Evolutionary conservation across 2,888 invertebrate species (phyloP).

Genomic region (Lottia scabra): DNA sequence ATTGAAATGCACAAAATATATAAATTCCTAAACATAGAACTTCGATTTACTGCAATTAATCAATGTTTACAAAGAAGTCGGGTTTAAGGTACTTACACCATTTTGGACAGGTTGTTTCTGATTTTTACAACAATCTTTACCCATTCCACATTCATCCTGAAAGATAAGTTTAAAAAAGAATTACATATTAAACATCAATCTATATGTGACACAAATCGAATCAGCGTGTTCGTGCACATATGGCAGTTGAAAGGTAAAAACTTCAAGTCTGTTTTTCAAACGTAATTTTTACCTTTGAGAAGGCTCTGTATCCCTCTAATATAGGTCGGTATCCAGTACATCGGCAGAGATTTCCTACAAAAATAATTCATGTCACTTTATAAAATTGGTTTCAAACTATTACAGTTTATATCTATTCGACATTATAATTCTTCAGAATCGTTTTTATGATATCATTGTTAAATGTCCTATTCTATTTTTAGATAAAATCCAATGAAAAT

Average conservation of each 20-base stretch:
- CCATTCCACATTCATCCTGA: conserved; percentile 16
- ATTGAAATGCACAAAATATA: too few species aligned
- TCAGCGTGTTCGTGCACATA: background rate
- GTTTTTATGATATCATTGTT: too few species aligned
- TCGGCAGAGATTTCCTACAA: conserved; percentile 81
- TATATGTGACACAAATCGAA: too few species aligned
- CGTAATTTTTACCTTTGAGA: conserved; percentile 39
- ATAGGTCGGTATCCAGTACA: conserved; percentile 96
- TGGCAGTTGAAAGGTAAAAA: background rate
- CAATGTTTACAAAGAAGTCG: too few species aligned
- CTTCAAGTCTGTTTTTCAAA: too few species aligned
- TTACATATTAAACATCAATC: background rate
- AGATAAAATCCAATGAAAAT: too few species aligned
- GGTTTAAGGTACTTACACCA: background rate
- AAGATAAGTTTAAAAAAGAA: background rate
- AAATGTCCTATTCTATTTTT: too few species aligned
- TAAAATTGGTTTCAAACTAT: too few species aligned
- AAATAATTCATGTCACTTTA: background rate
- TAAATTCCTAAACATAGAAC: too few species aligned
- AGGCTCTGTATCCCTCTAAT: conserved; percentile 86
- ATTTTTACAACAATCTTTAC: conserved; percentile 21
- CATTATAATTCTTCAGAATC: too few species aligned
- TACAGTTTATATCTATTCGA: too few species aligned
- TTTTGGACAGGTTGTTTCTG: background rate
- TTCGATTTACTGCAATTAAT: too few species aligned